Percentiles rank a stretch among this genome's conserved stretches.
Conservation (phyloP, 1,140 invertebrate genomes). For the Anagrus nilaparvatae region DNA sequence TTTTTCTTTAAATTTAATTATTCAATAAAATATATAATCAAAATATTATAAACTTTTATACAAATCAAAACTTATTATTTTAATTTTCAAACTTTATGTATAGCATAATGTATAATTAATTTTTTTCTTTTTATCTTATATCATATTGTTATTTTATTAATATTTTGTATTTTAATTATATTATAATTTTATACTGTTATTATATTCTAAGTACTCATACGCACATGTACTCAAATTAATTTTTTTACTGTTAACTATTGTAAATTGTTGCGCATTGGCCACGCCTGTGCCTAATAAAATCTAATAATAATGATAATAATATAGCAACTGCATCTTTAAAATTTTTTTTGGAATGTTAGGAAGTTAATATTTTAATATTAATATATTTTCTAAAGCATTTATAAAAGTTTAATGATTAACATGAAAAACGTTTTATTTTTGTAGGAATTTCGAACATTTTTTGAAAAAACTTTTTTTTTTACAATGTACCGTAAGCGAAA, state of each 20-base stretch:
- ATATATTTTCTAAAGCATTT: slow-evolving; percentile 16
- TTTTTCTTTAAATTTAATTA: too few species aligned
- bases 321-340: too few species aligned
- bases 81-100: too few species aligned
- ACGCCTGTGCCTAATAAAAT: too few species aligned
- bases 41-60: too few species aligned
- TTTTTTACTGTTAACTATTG: neutral
- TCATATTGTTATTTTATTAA: slow-evolving; percentile 24
- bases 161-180: neutral
- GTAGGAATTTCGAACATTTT: slow-evolving; percentile 9
- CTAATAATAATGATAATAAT: slow-evolving; percentile 7
- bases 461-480: slow-evolving; percentile 21
- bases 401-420: slow-evolving; percentile 11
- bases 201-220: too few species aligned
- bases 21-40: too few species aligned
- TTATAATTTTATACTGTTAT: neutral
- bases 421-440: neutral
- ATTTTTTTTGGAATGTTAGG: slow-evolving; percentile 31
- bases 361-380: slow-evolving; percentile 23
- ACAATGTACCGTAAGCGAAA: slow-evolving; percentile 94
- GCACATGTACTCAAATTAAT: neutral
- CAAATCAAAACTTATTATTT: slow-evolving; percentile 18
- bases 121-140: too few species aligned
- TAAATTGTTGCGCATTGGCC: too few species aligned
- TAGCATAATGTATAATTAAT: too few species aligned